phyloP scores from a whole-genome alignment of 2,113 vertebrate genomes.

The Dromas ardeola region DNA sequence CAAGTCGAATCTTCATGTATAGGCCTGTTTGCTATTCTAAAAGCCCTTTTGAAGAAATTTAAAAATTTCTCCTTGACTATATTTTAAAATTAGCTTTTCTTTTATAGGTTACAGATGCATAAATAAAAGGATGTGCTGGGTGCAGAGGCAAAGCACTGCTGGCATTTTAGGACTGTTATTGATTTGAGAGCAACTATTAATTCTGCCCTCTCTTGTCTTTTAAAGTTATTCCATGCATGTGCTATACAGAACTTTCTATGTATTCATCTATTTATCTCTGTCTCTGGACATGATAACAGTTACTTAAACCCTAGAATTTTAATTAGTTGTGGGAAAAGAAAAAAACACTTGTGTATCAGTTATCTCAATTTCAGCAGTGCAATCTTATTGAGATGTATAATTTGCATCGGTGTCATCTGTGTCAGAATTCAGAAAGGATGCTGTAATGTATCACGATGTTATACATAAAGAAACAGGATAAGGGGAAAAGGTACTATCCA shows the following conservation, averaged over 20 bases:
- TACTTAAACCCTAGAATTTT: slow-evolving; percentile 71
- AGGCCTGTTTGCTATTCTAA: background rate
- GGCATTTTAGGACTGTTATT: background rate
- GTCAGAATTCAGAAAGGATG: slow-evolving; percentile 65
- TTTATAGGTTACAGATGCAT: background rate
- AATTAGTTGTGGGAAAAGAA: slow-evolving; percentile 70
- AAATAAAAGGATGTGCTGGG: background rate
- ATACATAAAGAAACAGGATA: slow-evolving; percentile 21
- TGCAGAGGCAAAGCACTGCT: background rate
- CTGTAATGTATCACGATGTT: background rate
- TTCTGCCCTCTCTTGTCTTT: slow-evolving; percentile 54
- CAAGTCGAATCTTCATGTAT: background rate
- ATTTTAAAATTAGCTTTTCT: slow-evolving; percentile 10
- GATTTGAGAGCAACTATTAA: slow-evolving; percentile 29
- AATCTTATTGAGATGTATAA: slow-evolving; percentile 60
- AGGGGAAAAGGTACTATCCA: slow-evolving; percentile 10
- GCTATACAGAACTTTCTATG: slow-evolving; percentile 66
- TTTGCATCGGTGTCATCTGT: slow-evolving; percentile 67
- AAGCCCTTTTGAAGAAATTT: background rate
- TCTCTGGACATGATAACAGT: slow-evolving; percentile 60
- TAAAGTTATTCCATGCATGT: slow-evolving; percentile 46
- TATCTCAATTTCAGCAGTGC: slow-evolving; percentile 53
- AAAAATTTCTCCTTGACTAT: background rate
- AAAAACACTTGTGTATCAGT: slow-evolving; percentile 43
- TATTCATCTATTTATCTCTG: slow-evolving; percentile 63